Percentiles rank a stretch among this genome's conserved stretches.
Evolutionary conservation across 2,113 vertebrate species (phyloP).

Genomic region (Alethe diademata): DNA sequence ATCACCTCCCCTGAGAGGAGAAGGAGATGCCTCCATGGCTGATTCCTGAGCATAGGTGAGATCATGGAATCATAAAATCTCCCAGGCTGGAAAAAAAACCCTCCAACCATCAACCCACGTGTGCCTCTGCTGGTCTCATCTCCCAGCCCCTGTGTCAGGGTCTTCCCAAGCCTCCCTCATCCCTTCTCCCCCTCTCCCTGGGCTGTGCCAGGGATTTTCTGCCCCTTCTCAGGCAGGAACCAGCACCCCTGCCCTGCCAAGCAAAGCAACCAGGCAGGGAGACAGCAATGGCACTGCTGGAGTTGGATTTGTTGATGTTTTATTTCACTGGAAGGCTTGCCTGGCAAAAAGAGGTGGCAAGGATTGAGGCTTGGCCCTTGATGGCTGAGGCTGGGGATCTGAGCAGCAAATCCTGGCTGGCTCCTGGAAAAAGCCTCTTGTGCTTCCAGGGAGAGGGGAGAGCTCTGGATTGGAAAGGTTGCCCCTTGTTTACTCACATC

Average conservation of each 20-base stretch:
- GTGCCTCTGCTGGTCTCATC: neutral
- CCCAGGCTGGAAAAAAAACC: neutral
- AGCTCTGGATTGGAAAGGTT: neutral
- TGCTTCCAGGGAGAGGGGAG: neutral
- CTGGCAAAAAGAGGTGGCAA: neutral
- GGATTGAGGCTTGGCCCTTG: neutral
- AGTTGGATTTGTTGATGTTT: neutral
- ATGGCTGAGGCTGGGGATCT: accelerated
- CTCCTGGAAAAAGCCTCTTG: neutral
- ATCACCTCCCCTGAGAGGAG: neutral
- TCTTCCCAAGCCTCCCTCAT: neutral
- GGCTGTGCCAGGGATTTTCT: neutral
- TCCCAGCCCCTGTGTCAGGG: neutral
- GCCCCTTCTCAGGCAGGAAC: neutral
- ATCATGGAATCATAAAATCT: neutral
- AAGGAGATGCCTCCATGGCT: neutral
- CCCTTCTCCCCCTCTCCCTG: neutral
- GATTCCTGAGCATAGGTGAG: neutral
- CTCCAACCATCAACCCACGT: neutral
- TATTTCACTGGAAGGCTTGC: neutral
- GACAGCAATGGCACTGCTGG: neutral
- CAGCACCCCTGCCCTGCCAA: accelerated
- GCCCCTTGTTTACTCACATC: neutral
- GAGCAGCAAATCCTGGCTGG: neutral
- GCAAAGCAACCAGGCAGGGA: neutral